phyloP scores from a whole-genome alignment of 2,888 invertebrate genomes.

The Cheilosia scutellata region DNA sequence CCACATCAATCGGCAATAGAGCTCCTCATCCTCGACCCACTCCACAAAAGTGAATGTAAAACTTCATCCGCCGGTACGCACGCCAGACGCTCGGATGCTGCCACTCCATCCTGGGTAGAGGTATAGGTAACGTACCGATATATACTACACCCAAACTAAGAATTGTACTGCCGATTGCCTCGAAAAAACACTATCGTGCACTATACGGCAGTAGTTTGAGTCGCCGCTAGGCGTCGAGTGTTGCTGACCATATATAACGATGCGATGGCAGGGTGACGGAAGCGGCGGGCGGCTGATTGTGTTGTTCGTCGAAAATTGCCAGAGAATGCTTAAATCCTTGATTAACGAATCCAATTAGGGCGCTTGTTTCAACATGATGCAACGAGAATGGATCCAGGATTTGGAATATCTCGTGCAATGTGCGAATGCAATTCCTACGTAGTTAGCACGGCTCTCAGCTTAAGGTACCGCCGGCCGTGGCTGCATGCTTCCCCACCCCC shows the following conservation, averaged over 20 bases:
- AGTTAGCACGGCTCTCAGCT: constrained; percentile 70
- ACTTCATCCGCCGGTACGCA: constrained; percentile 66
- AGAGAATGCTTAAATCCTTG: constrained; percentile 80
- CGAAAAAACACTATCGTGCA: constrained; percentile 53
- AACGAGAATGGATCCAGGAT: constrained; percentile 76
- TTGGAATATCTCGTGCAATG: constrained; percentile 72
- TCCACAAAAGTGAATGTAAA: constrained; percentile 56
- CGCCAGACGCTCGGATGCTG: constrained; percentile 50
- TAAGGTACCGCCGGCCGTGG: constrained; percentile 57
- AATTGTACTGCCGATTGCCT: constrained; percentile 65
- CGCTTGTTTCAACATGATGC: constrained; percentile 78
- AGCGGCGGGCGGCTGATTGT: constrained; percentile 64
- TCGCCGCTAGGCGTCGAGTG: constrained; percentile 53
- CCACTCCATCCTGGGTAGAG: constrained; percentile 7
- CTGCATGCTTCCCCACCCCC: constrained; percentile 27
- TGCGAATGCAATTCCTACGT: constrained; percentile 73
- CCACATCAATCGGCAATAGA: constrained; percentile 69
- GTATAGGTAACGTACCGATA: background rate
- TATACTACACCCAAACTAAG: constrained; percentile 33
- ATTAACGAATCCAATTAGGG: constrained; percentile 80
- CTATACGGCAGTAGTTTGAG: constrained; percentile 48
- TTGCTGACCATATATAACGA: constrained; percentile 56
- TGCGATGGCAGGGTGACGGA: constrained; percentile 4
- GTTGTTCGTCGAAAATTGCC: constrained; percentile 78
- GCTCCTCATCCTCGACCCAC: constrained; percentile 17